These are phyloP conservation scores for Oscheius onirici DNA, from an alignment of 2,888 invertebrate species.

Conservation along the genomic window DNA sequence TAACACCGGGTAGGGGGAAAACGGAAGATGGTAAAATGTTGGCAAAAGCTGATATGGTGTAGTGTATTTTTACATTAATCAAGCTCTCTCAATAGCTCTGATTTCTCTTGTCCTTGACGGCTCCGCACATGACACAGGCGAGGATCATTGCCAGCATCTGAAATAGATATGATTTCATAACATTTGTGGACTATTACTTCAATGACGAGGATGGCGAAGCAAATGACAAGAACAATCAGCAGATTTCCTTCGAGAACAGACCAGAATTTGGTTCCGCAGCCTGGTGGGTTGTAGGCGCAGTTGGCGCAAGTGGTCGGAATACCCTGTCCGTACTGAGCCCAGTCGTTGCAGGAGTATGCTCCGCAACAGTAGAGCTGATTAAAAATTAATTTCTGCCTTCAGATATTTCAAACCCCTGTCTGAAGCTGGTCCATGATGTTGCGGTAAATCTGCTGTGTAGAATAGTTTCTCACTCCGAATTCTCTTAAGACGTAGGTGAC, in stretches of 20 bases:
- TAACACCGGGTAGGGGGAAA: too few species aligned
- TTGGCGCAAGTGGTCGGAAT: slow-evolving; percentile 37
- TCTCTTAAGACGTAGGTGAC: slow-evolving; percentile 46
- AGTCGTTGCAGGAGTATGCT: slow-evolving; percentile 54
- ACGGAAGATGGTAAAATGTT: background rate
- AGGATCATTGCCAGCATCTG: slow-evolving; percentile 55
- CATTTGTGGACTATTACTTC: slow-evolving; percentile 33
- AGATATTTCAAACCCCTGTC: slow-evolving; percentile 30
- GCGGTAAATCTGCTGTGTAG: slow-evolving; percentile 30
- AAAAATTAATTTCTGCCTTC: slow-evolving; percentile 26
- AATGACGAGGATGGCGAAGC: slow-evolving; percentile 46
- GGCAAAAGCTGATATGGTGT: background rate
- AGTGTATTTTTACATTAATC: background rate
- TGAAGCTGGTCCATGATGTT: slow-evolving; percentile 50
- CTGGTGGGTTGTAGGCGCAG: slow-evolving; percentile 14
- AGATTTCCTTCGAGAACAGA: slow-evolving; percentile 41
- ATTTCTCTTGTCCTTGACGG: slow-evolving; percentile 49
- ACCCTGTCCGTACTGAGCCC: slow-evolving; percentile 31
- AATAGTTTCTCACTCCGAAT: slow-evolving; percentile 48
- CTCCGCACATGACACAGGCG: slow-evolving; percentile 50
- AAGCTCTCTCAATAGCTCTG: slow-evolving; percentile 18
- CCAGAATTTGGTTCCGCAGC: slow-evolving; percentile 49
- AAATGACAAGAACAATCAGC: slow-evolving; percentile 47
- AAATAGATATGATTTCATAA: slow-evolving; percentile 6
- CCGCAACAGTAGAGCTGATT: slow-evolving; percentile 62